Evolutionary conservation across 2,797 vertebrate genomes (phyloP), one percentile per base, ranked within the genome.

Genomic region (Aulostomus chinensis): DNA sequence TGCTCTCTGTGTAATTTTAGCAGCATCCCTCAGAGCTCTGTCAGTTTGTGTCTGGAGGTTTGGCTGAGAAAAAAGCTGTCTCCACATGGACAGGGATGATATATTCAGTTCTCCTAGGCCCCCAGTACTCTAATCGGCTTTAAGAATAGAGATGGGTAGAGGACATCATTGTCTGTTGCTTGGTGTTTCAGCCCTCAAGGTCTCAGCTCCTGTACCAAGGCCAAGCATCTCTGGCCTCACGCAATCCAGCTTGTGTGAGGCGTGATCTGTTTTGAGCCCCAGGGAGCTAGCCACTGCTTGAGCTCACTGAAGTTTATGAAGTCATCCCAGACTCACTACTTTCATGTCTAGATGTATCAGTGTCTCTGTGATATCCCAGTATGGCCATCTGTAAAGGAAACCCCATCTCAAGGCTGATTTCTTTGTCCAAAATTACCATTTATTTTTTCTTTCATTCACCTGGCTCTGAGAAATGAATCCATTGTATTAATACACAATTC

Each of bases 61-160:
- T 85, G 74, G 74, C 78, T 62, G 40, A 70, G 52, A 65, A 61
- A 72, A n/a, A 59, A 68, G 57, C 43, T 28, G 54, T 81, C 62
- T 83, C 75, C 83, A 83, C 73, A 83, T 58, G 64, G 81, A 76
- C 64, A 64, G 64, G 61, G 65, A 43, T 78, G 83, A 86, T 83
- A 81, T 63, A 81, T 72, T 79, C 57, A 56, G 59, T 78, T 79
- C 68, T 78, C 54, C 65, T 35, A 40, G 73, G 63, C 79, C 59
- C 42, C 50, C 56, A 50, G 68, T 65, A 12, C 78, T 74, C 58
- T 81, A 81, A 83, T 81, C 78, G 56, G 77, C 81, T 88, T 86
- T 81, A 76, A 83, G 72, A 70, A 78, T 49, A 74, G 52, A 72
- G 74, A 73, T 60, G 36, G 73, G 78, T 72, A 65, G 66, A 76